These are phyloP conservation scores for Acanthoscelides obtectus DNA, from an alignment of 2,888 invertebrate genomes.

Conservation along the genomic window DNA sequence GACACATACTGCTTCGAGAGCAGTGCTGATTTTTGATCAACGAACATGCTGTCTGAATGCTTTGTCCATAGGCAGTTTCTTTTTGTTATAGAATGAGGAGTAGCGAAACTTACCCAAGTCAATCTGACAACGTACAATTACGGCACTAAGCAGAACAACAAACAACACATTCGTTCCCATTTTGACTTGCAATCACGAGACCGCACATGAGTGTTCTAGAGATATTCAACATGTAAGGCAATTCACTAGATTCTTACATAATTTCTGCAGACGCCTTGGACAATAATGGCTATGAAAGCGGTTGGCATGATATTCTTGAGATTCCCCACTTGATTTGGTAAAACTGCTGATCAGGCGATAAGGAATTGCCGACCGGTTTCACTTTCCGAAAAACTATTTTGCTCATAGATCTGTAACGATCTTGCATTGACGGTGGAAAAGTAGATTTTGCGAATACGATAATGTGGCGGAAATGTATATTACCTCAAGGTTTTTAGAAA, in stretches of 20 bases:
- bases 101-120: constrained; percentile 23
- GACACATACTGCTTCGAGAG: no score
- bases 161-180: background rate
- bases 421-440: background rate
- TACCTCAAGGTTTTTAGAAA: no score
- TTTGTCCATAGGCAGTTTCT: no score
- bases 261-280: background rate
- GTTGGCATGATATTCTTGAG: background rate
- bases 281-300: background rate
- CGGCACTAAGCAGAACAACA: constrained; percentile 2
- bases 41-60: no score
- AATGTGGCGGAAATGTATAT: no score
- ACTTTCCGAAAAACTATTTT: background rate
- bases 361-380: background rate
- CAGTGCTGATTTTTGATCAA: no score
- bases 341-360: background rate
- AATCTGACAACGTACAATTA: constrained; percentile 21
- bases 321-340: background rate
- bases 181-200: constrained; percentile 2
- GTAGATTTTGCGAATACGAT: no score
- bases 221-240: background rate
- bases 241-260: background rate
- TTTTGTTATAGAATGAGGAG: no score
- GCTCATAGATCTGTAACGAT: background rate
- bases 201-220: constrained; percentile 7